Conservation (phyloP, 2,888 invertebrate genomes). For the Lypha dubia region DNA sequence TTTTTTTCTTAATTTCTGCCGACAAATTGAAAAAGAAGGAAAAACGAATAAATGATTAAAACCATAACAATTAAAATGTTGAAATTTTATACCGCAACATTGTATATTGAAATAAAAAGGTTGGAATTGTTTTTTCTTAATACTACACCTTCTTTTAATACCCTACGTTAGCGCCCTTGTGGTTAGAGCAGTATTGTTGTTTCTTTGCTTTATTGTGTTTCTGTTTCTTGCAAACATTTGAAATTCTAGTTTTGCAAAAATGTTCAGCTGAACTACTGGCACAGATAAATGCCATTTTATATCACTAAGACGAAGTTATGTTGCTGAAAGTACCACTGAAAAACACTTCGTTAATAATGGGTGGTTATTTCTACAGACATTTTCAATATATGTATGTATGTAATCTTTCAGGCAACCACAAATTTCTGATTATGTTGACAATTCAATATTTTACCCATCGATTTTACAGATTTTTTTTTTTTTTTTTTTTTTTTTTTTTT, state of each 20-base stretch:
- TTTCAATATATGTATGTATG: too few species aligned
- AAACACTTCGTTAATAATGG: too few species aligned
- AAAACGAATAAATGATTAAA: constrained; percentile 13
- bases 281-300: too few species aligned
- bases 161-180: background rate
- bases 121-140: background rate
- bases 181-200: background rate
- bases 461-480: too few species aligned
- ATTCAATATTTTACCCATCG: too few species aligned
- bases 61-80: constrained; percentile 41
- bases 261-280: too few species aligned
- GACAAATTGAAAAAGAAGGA: constrained; percentile 5
- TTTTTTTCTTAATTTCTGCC: constrained; percentile 25
- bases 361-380: too few species aligned
- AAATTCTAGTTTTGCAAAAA: background rate
- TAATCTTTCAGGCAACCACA: too few species aligned
- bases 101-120: constrained; percentile 24
- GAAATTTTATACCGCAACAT: constrained; percentile 47
- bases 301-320: background rate
- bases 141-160: constrained; percentile 8
- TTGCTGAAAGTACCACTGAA: too few species aligned
- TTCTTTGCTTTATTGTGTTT: background rate
- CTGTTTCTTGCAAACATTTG: background rate
- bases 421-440: too few species aligned
- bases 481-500: too few species aligned